These are phyloP conservation scores for Platichthys stellatus DNA, from an alignment of 2,113 vertebrate genomes.

Conservation along the genomic window DNA sequence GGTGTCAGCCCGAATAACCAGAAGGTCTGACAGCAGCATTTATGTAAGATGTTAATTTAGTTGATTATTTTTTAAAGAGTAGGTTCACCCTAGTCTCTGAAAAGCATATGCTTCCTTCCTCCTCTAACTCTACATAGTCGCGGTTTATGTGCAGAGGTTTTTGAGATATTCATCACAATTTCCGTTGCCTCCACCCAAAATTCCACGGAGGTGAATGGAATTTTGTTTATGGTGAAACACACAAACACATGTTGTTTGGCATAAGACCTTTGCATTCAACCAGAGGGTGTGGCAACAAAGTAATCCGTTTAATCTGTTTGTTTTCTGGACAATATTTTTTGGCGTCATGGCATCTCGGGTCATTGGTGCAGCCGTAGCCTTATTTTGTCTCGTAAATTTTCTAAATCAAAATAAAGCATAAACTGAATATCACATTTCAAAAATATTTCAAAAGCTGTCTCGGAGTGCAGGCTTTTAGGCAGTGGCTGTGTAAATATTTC, in stretches of 20 bases:
- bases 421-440: background rate
- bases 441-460: background rate
- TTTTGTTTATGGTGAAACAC: background rate
- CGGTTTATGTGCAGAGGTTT: background rate
- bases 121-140: background rate
- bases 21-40: background rate
- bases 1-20: too few species aligned
- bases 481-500: constrained; percentile 5
- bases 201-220: background rate
- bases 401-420: background rate
- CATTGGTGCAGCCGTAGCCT: background rate
- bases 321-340: background rate
- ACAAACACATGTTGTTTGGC: background rate
- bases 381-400: background rate
- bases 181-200: background rate
- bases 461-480: background rate
- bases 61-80: background rate
- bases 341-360: background rate
- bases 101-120: background rate
- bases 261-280: background rate
- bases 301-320: background rate
- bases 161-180: background rate
- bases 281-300: background rate
- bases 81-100: background rate
- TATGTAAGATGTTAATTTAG: background rate